Evolutionary conservation across 1,140 invertebrate species (phyloP).

Genomic region (Heliconius eleuchia): DNA sequence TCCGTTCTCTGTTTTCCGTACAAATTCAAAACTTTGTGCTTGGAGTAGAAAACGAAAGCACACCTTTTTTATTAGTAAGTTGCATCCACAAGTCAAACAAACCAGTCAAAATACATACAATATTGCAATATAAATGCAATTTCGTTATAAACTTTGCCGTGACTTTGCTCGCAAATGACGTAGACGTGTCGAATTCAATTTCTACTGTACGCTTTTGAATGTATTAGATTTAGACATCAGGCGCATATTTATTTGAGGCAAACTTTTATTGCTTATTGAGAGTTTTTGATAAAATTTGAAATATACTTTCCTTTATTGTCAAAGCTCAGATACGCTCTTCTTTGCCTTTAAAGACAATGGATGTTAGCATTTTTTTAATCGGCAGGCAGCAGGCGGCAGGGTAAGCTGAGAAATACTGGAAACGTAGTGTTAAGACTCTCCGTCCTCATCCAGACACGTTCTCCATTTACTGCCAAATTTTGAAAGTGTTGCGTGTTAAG

Average conservation of each 20-base stretch:
- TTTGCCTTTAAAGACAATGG: not conserved
- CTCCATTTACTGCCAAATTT: no score
- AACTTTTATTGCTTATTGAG: constrained; percentile 7
- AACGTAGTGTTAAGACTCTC: no score
- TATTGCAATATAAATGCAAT: constrained; percentile 20
- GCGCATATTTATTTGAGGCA: constrained; percentile 8
- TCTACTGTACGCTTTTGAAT: not conserved
- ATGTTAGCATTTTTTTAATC: no score
- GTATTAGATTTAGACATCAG: constrained; percentile 14
- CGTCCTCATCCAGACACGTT: no score
- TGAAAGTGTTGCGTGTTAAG: no score
- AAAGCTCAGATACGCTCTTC: not conserved
- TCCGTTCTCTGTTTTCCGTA: not conserved
- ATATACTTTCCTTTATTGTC: not conserved
- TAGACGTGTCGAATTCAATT: constrained; percentile 8
- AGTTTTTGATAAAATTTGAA: not conserved
- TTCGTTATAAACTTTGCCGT: not conserved
- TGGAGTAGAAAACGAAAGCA: not conserved
- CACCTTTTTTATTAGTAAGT: not conserved
- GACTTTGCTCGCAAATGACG: constrained; percentile 14
- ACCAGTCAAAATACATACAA: not conserved
- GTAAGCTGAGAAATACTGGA: no score
- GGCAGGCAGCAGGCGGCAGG: no score
- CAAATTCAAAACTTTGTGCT: not conserved
- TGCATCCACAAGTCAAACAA: not conserved